Evolutionary conservation across 2,797 vertebrate species (phyloP), one percentile per base, ranked within the genome.

Genomic region (Heterohyrax brucei): DNA sequence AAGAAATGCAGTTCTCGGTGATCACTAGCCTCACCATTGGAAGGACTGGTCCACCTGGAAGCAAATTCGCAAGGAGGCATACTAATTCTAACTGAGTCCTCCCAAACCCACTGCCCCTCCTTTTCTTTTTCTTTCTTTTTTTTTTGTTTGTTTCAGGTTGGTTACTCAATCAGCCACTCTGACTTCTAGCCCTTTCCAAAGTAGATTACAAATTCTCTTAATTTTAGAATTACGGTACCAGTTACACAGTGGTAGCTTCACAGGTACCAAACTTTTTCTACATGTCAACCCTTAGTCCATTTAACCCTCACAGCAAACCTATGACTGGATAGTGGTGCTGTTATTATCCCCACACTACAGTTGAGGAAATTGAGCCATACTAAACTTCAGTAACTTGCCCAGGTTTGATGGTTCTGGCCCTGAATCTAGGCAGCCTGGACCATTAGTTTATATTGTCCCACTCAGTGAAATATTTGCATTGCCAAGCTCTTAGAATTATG

Each of bases 101-200:
- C 14, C 26, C 72, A 53, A 53, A 14, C 53, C 53, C 53, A 12
- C 53, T 16, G 53, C 53, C 53, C 53, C 53, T 16, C 18, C 18
- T 33, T 70, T 70, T 70, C n/a, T 14, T 12, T n/a, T 22, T 70
- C 39, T 39, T 39, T 56, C 18, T 33, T 70, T 70, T 70, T 70
- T 14, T 12, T n/a, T 22, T 68, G 13, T 68, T 33, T 70, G 68
- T 70, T n/a, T 70, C 62, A 21, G 14, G 82, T 22, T 56, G 48
- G 80, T 16, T 80, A 68, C 28, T 50, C 24, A 39, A 39, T 66
- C 83, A 62, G 13, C 7, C 28, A 33, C 33, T 21, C 44, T 68
- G 48, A 94, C 84, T 94, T 93, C 30, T 82, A 81, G 26, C 64
- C 26, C 61, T 44, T 79, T 91, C 46, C 53, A 56, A 68, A 79